Evolutionary conservation across 2,888 invertebrate genomes (phyloP).

Genomic region (Drosophila robusta): DNA sequence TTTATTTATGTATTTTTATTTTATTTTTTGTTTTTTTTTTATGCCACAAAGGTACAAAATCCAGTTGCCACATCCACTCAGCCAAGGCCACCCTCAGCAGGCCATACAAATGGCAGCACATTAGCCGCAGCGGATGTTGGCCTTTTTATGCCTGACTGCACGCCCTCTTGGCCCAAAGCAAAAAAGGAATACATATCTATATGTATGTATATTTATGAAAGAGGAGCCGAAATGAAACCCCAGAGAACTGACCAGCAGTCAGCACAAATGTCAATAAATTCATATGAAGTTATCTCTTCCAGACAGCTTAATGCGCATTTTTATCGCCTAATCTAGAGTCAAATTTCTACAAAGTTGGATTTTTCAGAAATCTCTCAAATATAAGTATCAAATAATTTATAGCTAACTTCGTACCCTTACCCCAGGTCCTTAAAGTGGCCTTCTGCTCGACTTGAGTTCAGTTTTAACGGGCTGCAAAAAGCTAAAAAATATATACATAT

Average conservation of each 20-base stretch:
- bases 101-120: constrained; percentile 69
- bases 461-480: constrained; percentile 25
- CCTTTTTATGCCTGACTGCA: constrained; percentile 70
- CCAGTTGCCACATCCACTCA: constrained; percentile 27
- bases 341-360: constrained; percentile 46
- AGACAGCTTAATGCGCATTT: constrained; percentile 77
- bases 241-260: constrained; percentile 39
- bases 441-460: constrained; percentile 12
- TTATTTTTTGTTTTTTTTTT: constrained; percentile 40
- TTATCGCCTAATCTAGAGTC: constrained; percentile 71
- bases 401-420: constrained; percentile 57
- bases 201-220: neutral
- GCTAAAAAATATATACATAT: too few species aligned
- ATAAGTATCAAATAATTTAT: constrained; percentile 20
- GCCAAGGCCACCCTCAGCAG: too few species aligned
- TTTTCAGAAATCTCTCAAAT: constrained; percentile 37
- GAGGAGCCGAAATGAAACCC: constrained; percentile 35
- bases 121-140: constrained; percentile 77
- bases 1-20: constrained; percentile 71
- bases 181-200: constrained; percentile 4
- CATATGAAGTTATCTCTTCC: constrained; percentile 76
- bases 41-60: constrained; percentile 60
- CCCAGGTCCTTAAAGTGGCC: constrained; percentile 38
- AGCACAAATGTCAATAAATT: constrained; percentile 74
- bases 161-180: constrained; percentile 42